Conservation (phyloP, 2,888 invertebrate genomes). For the Xylota sylvarum region DNA sequence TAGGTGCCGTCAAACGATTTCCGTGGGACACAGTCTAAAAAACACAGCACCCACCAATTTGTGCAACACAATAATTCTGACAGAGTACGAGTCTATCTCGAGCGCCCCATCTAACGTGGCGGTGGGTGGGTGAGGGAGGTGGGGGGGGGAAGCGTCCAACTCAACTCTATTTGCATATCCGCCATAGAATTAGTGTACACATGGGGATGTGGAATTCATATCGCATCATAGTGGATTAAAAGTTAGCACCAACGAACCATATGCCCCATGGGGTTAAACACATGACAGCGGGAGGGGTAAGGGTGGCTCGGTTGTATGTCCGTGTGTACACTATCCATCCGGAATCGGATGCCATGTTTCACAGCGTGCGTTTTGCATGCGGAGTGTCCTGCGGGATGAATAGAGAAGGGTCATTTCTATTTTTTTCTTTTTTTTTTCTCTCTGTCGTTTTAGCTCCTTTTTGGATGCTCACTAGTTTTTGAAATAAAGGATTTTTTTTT, state of each 20-base stretch:
- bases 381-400: slow-evolving; percentile 56
- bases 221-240: slow-evolving; percentile 69
- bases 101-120: slow-evolving; percentile 54
- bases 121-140: no score
- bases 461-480: slow-evolving; percentile 42
- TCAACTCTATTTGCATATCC: slow-evolving; percentile 73
- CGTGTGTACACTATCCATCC: slow-evolving; percentile 62
- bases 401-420: slow-evolving; percentile 9
- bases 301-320: not conserved
- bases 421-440: slow-evolving; percentile 9
- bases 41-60: slow-evolving; percentile 42
- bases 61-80: slow-evolving; percentile 54
- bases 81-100: slow-evolving; percentile 62
- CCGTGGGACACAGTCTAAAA: slow-evolving; percentile 33
- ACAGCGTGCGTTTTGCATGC: slow-evolving; percentile 70
- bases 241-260: slow-evolving; percentile 72
- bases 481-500: slow-evolving; percentile 6
- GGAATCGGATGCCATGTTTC: slow-evolving; percentile 66
- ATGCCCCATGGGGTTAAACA: slow-evolving; percentile 47
- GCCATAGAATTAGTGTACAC: slow-evolving; percentile 70
- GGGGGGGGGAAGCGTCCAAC: not conserved
- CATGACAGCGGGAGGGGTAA: slow-evolving; percentile 21
- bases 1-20: slow-evolving; percentile 21
- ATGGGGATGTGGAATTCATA: slow-evolving; percentile 58
- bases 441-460: slow-evolving; percentile 17